Conservation (phyloP, 2,888 invertebrate genomes). For the Agrochola lychnidis region DNA sequence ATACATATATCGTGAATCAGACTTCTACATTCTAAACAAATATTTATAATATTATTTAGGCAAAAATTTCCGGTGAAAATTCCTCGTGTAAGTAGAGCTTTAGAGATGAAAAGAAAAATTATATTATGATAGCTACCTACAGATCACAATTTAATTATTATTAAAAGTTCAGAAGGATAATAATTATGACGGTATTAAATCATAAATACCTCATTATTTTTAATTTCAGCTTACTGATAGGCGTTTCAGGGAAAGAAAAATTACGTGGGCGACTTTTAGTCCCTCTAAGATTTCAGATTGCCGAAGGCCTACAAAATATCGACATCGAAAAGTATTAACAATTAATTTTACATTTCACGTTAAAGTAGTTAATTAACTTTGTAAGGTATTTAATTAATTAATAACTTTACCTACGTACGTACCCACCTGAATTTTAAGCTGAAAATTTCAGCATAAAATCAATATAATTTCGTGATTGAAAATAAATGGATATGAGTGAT, state of each 20-base stretch:
- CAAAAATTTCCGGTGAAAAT: background rate
- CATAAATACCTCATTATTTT: constrained; percentile 19
- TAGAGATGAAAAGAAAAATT: background rate
- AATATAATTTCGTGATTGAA: constrained; percentile 30
- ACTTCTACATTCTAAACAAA: background rate
- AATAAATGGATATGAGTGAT: constrained; percentile 12
- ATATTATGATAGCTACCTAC: background rate
- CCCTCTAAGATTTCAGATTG: constrained; percentile 6
- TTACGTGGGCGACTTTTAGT: background rate
- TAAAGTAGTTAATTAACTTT: constrained; percentile 32
- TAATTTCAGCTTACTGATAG: background rate
- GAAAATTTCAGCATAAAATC: constrained; percentile 16
- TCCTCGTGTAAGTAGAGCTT: background rate
- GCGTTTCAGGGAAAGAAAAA: background rate
- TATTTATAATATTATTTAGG: background rate
- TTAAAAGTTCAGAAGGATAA: background rate
- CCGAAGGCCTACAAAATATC: constrained; percentile 15
- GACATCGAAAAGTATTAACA: constrained; percentile 10
- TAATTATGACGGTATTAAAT: constrained; percentile 2
- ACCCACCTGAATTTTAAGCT: constrained; percentile 26
- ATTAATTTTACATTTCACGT: constrained; percentile 32
- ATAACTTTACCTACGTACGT: constrained; percentile 23
- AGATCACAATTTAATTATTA: background rate
- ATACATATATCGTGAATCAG: no score
- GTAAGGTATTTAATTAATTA: constrained; percentile 45